Base-by-base conservation (phyloP, 2,888 invertebrate genomes). In the Troglohyphantes excavatus region DNA sequence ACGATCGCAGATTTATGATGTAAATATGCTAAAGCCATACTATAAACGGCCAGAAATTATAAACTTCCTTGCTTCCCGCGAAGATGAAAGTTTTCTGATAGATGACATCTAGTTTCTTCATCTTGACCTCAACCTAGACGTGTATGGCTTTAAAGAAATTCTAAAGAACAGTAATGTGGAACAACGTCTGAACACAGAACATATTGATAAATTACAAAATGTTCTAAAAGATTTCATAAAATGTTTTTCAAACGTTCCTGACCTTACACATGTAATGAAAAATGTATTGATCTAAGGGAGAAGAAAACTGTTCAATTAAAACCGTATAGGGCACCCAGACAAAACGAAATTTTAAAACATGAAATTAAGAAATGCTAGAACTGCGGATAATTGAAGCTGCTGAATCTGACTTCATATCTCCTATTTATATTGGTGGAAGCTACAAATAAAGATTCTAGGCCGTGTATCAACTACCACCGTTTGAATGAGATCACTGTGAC, bases 311-410 rank as follows among this genome's bases (percentile, higher is more conserved):
- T 61, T 11, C 9, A 2, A 5, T 13, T 6, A 3, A 59, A 63
- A 17, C 26, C 17, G 1, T 76, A 39, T 21, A 9, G 63, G 13
- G 23, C 63, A 17, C n/a, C 76, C 3, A 21, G 75, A 2, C 75
- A 84, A 23, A 84, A 46, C 19, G 84, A 43, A 13, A 67, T 53
- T 19, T 53, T 84, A 17, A 53, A 61, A 29, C 7, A 2, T 0
- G 43, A 78, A 59, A 86, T 86, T 9, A 23, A 70, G 67, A 68
- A 68, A 86, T 86, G 68, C 21, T 86, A 2, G 39, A 27, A 0
- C 13, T 75, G 29, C 65, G 65, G 29, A 33, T 84, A 2, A 76
- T 84, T 6, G 75, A 86, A 43, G 13, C 59, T 2, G 68, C 59
- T 3, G 11, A n/a, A 1, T 61, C 68, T 0, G 68, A 76, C 29